Percentiles rank a stretch among this genome's conserved stretches.
Conservation (phyloP, 2,888 invertebrate species). For the Mamestra brassicae region DNA sequence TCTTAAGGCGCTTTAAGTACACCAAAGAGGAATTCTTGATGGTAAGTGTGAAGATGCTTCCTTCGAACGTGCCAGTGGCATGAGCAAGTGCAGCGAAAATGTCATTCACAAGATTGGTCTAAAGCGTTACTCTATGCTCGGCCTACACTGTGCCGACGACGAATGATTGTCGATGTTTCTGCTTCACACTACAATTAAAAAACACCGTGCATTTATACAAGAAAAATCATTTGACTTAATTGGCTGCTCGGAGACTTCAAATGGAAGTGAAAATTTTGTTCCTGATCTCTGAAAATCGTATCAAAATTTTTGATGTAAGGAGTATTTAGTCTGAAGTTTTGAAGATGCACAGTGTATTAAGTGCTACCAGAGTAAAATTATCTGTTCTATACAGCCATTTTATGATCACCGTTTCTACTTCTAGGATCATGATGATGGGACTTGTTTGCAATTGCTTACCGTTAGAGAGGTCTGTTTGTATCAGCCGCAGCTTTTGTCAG, state of each 20-base stretch:
- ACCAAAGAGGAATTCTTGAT: constrained; percentile 49
- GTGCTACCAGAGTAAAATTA: constrained; percentile 11
- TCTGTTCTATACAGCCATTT: background rate
- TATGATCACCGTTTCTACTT: constrained; percentile 5
- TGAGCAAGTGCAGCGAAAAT: constrained; percentile 13
- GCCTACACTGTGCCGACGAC: background rate
- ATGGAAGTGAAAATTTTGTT: background rate
- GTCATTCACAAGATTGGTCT: constrained; percentile 1
- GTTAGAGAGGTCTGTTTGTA: constrained; percentile 4
- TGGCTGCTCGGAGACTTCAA: constrained; percentile 12
- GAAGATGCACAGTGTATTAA: constrained; percentile 29
- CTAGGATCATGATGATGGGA: background rate
- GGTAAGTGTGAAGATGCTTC: constrained; percentile 47
- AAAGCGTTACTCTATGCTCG: constrained; percentile 7
- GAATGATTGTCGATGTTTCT: background rate
- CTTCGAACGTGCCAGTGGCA: constrained; percentile 29
- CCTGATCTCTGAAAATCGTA: background rate
- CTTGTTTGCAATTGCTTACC: constrained; percentile 19
- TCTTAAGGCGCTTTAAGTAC: constrained; percentile 54
- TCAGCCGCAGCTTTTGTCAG: constrained; percentile 7
- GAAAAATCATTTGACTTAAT: constrained; percentile 7
- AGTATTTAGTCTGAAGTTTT: constrained; percentile 8
- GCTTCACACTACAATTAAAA: background rate
- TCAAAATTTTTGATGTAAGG: constrained; percentile 17
- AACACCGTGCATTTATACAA: constrained; percentile 19